Evolutionary conservation across 2,888 invertebrate genomes (phyloP), one percentile per base, ranked within the genome.

Genomic region (Lasioglossum leucozonium): DNA sequence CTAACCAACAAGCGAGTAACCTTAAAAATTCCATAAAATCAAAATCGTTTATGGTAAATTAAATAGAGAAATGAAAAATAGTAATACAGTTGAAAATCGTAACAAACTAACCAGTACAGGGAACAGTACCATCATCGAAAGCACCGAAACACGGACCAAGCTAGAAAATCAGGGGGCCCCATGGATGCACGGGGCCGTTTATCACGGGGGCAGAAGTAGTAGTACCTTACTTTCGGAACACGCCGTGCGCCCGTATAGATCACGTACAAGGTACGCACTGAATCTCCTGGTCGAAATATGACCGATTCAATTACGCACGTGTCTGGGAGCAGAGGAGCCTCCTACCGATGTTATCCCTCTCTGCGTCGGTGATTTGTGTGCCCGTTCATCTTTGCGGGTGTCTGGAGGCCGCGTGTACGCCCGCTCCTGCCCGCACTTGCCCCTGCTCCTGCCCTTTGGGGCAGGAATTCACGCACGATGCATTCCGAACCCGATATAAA

Each of bases 251-350:
- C 44, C 13, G 30, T 69, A 34, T 81, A 85, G 55, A 85, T 86
- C 85, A 81, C 77, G 69, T 51, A 34, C 78, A 77, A 77, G 72
- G 76, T 44, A 85, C 79, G 79, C 85, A 81, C 79, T 74, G 82
- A 87, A 87, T 87, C 81, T 75, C 30, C 67, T 40, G 37, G 67
- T 65, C 71, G 82, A 89, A 89, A 89, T 87, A 87, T 89, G 83
- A 87, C 89, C 87, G 84, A 90, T 90, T 91, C 91, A 90, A 90
- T 90, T 90, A 91, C 87, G 88, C 91, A 77, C 86, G 91, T 85
- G 88, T 90, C 89, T 87, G 72, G 81, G 80, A 87, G 89, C 65
- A 16, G 30, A 84, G 86, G 80, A 82, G 81, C 86, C 87, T 82
- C 88, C 88, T 84, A 76, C 83, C 88, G 91, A 77, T 87, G 89